phyloP scores from a whole-genome alignment of 2,113 vertebrate species.

The Copsychus sechellarum region DNA sequence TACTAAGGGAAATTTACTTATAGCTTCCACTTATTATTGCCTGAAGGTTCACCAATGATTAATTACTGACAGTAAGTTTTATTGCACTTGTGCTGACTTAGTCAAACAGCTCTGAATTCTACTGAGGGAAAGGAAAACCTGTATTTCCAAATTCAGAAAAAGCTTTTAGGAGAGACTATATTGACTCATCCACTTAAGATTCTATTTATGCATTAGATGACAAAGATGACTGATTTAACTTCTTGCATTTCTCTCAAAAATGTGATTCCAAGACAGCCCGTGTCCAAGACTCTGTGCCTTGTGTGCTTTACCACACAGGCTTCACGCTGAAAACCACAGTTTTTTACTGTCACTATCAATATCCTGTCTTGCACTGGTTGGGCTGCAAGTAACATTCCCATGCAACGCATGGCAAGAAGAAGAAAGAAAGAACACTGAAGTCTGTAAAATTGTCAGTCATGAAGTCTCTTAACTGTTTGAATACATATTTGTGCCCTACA shows the following conservation, averaged over 20 bases:
- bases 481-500: background rate
- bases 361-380: background rate
- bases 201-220: background rate
- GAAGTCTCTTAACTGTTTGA: background rate
- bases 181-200: background rate
- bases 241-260: background rate
- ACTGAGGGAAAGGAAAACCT: background rate
- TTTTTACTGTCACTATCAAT: background rate
- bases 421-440: background rate
- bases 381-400: background rate
- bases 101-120: background rate
- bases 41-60: background rate
- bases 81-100: background rate
- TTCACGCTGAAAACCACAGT: background rate
- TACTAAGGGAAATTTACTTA: background rate
- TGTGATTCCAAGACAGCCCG: accelerated
- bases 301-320: background rate
- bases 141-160: background rate
- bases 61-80: background rate
- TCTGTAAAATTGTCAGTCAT: background rate
- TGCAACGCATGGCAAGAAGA: background rate
- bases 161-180: background rate
- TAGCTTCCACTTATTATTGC: background rate
- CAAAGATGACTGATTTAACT: background rate
- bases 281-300: background rate